Base-by-base conservation (phyloP, 2,888 invertebrate species). In the Meteorus cinctellus region DNA sequence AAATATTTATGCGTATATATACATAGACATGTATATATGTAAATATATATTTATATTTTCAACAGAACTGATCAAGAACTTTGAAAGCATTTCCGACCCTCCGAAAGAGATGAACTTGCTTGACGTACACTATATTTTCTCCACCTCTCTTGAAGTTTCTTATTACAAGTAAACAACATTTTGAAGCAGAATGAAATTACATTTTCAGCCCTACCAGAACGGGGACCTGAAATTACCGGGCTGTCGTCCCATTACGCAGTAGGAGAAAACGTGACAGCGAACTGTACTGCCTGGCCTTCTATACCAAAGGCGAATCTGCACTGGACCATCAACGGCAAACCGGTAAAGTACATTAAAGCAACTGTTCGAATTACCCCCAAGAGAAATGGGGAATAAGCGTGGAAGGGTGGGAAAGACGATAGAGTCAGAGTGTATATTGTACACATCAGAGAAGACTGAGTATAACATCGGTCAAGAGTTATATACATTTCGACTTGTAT, bases 281-380 rank as follows among this genome's bases (percentile, higher is more conserved):
- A 91, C 83, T 91, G 91, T 82, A 90, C 90, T 8, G 89, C 91
- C 3, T 90, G 89, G 77, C 89, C 90, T 8, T 91, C 91, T 62
- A 86, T 89, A 75, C 91, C 91, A 2, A 89, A 90, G 31, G 90
- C 91, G 16, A 88, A 86, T 75, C 86, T 91, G 74, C 87, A 89
- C 27, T 91, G 91, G 91, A 88, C 87, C 78, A 89, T 91, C 83
- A 91, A 91, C 84, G 90, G 88, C 66, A 89, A 90, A 84, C 87
- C 88, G 88, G 91, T 91, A 86, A 86, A 83, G 29, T 19, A 59
- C 60, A 24, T 24, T 51, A 63, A 27, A 60, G 31, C 70, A 60
- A 68, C 48, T 66, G 67, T 48, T 68, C 24, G 10, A 68, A 68
- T 68, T 68, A 24, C 29, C 68, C 48, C n/a, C 45, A 6, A 62